Evolutionary conservation across 2,888 invertebrate species (phyloP).

Genomic region (Endotricha flammealis): DNA sequence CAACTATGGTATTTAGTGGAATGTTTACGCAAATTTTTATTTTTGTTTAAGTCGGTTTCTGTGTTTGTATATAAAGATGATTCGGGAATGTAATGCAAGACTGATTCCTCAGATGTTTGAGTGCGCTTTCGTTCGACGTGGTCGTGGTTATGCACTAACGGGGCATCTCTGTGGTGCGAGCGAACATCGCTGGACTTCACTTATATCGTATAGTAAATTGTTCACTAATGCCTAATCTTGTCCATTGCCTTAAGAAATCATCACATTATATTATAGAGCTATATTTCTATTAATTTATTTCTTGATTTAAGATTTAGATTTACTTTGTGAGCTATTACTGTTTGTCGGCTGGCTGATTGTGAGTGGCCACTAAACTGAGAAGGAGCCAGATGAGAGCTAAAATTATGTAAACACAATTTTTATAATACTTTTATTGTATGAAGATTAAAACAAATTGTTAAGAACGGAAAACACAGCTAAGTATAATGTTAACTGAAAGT

Average conservation of each 20-base stretch:
- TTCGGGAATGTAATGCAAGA: conserved; percentile 57
- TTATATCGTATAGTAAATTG: conserved; percentile 40
- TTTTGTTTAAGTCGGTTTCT: conserved; percentile 45
- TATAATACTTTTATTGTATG: no score
- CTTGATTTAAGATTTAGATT: conserved; percentile 48
- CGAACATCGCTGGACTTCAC: conserved; percentile 2
- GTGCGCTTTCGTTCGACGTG: conserved; percentile 14
- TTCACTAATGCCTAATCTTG: conserved; percentile 72
- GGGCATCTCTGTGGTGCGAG: conserved; percentile 1
- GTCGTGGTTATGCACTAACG: not conserved
- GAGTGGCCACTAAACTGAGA: no score
- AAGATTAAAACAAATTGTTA: no score
- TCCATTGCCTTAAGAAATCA: conserved; percentile 62
- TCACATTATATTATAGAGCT: conserved; percentile 63
- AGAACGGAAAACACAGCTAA: no score
- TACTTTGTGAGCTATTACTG: conserved; percentile 25
- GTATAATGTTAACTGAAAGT: no score
- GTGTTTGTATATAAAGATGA: conserved; percentile 64
- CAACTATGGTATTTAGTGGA: conserved; percentile 73
- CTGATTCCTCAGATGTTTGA: conserved; percentile 56
- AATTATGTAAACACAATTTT: no score
- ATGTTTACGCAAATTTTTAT: conserved; percentile 45
- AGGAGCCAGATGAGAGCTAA: no score
- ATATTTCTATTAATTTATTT: conserved; percentile 68
- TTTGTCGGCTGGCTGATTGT: not conserved